Evolutionary conservation across 1,140 invertebrate species (phyloP), one percentile per base, ranked within the genome.

Genomic region (Aphaenogaster floridana): DNA sequence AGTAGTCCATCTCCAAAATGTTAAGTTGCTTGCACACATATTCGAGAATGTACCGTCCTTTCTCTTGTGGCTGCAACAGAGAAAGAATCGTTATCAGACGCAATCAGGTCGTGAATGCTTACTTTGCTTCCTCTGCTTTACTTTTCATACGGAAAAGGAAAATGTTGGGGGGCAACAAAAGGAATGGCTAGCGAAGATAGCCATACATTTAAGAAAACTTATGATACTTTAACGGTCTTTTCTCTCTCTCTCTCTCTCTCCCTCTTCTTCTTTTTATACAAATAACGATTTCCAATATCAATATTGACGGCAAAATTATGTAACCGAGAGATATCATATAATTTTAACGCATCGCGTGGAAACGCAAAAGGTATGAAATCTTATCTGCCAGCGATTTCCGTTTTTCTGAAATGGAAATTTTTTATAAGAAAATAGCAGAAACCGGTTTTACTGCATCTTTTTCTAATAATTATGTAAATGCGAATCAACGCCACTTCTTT

Each of bases 1-100:
- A 99, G 95, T 99, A 99, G 96, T 99, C 99, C 92, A 98, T 99
- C 96, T 99, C 99, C 86, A 98, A 97, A 88, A 99, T 97, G 96
- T 99, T 98, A 83, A 99, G 96, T 93, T 99, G 98, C 91, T 98
- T 97, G 95, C 99, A 99, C 79, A 99, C 98, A 96, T 98, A 97
- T 94, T 99, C 99, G 93, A 99, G 95, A 76, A 99, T 96, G 95
- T 97, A 98, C 95, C 98, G 98, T 83, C 99, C 99, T 95, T 99
- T 98, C 92, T 99, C 98, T 94, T 98, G 97, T 91, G 98, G 97
- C 99, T 99, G 96, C 69, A 97, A 91, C 64, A 86, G 77, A 87
- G 15, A 71, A 36, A 68, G 28, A 54, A 83, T 71, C 48, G n/a
- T 13, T 8, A 28, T 68, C n/a, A 63, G 61, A 63, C 34, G 0